These are phyloP conservation scores for Balearica regulorum DNA, from an alignment of 2,797 vertebrate genomes.

Conservation along the genomic window DNA sequence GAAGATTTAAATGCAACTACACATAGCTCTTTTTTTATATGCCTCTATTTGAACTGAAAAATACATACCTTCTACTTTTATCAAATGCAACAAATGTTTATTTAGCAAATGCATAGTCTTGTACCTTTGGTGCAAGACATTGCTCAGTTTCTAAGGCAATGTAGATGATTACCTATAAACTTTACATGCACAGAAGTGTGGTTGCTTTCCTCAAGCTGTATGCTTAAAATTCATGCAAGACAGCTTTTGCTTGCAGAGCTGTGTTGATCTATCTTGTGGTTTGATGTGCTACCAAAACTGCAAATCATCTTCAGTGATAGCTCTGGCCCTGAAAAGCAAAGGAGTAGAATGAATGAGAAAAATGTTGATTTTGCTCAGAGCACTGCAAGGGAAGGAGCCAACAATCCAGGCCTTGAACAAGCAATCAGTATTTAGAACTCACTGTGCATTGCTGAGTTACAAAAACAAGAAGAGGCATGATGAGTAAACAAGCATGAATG, in stretches of 20 bases:
- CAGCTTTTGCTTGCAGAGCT: background rate
- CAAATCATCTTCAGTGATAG: slow-evolving; percentile 5
- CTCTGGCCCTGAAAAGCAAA: slow-evolving; percentile 23
- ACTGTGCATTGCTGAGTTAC: slow-evolving; percentile 40
- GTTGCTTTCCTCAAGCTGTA: background rate
- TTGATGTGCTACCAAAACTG: slow-evolving; percentile 31
- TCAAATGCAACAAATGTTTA: background rate
- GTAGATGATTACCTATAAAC: background rate
- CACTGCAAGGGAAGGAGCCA: slow-evolving; percentile 47
- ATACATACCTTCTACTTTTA: background rate
- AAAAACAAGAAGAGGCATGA: slow-evolving; percentile 58
- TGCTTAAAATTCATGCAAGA: slow-evolving; percentile 11
- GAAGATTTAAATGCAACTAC: background rate
- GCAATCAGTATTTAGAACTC: slow-evolving; percentile 30
- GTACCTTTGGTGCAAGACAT: background rate
- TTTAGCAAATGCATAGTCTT: background rate
- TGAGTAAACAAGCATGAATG: slow-evolving; percentile 31
- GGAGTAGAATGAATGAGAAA: slow-evolving; percentile 31
- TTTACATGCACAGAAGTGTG: background rate
- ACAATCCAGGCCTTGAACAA: background rate
- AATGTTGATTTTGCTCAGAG: slow-evolving; percentile 53
- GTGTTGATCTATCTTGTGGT: slow-evolving; percentile 10
- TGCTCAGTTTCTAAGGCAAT: background rate
- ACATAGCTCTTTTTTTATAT: background rate
- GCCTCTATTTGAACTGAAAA: background rate